These are phyloP conservation scores for Istiophorus platypterus DNA, from an alignment of 2,113 vertebrate species.

Conservation along the genomic window DNA sequence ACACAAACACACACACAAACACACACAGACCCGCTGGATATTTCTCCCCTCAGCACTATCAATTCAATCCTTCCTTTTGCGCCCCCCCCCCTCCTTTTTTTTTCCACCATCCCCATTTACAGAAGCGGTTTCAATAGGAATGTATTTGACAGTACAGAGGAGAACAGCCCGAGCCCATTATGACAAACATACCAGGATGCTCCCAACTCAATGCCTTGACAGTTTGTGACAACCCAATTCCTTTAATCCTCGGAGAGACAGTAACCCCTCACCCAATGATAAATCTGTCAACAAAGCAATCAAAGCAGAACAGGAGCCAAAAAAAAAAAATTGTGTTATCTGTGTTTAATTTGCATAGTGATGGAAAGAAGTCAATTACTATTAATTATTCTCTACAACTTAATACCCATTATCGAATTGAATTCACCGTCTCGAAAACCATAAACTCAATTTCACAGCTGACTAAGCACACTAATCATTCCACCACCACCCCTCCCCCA, in stretches of 20 bases:
- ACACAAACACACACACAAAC: not conserved
- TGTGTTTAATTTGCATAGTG: conserved; percentile 84
- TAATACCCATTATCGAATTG: conserved; percentile 85
- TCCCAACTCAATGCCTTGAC: conserved; percentile 67
- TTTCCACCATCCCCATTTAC: no score
- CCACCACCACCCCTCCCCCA: conserved; percentile 22
- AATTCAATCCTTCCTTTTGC: conserved; percentile 36
- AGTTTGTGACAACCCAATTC: conserved; percentile 80
- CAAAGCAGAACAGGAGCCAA: conserved; percentile 70
- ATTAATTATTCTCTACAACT: conserved; percentile 85
- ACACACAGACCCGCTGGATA: conserved; percentile 28
- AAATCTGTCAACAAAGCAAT: conserved; percentile 82
- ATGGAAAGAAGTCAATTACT: conserved; percentile 84
- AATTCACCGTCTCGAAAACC: conserved; percentile 84
- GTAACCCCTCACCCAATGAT: conserved; percentile 74
- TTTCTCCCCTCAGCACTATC: conserved; percentile 43
- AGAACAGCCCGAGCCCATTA: conserved; percentile 63
- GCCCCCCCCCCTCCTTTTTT: not conserved
- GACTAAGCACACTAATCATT: conserved; percentile 83
- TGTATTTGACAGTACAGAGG: conserved; percentile 43
- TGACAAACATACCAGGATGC: conserved; percentile 70
- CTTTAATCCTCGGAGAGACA: conserved; percentile 76
- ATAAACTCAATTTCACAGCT: conserved; percentile 86
- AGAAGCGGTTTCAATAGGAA: conserved; percentile 45
- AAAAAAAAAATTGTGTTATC: no score